Evolutionary conservation across 1,140 invertebrate genomes (phyloP), one percentile per base, ranked within the genome.

Genomic region (Trichomalopsis sarcophagae): DNA sequence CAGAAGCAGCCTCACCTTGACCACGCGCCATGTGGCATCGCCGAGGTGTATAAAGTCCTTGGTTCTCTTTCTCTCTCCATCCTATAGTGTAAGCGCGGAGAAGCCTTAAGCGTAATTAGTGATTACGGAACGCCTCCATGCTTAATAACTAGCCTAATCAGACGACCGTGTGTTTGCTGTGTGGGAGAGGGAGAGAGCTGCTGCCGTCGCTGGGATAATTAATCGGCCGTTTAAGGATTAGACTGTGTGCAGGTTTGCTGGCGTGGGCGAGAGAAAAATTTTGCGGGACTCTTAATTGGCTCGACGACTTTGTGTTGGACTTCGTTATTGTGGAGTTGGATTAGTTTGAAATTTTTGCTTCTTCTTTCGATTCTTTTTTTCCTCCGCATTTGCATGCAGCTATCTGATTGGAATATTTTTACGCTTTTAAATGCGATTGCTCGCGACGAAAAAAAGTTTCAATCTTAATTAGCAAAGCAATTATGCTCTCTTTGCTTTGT

Each of bases 211-310:
- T 7, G 55, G 21, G 55, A 9, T 66, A 79, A 79, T 79, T 79
- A 79, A 66, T 79, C 17, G 55, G 27, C 30, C 7, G 14, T 66
- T 36, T 40, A 47, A 47, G 9, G 50, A 10, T 13, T 21, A 36
- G 33, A 6, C 33, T 36, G 33, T 36, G 33, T 36, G 33, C 5
- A 27, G 27, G 33, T 36, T 36, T 0, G 33, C 33, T 36, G 77
- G 4, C 7, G 30, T 3, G 50, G 27, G 27, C 77, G 1, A 66
- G 50, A 33, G 55, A 23, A 40, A 50, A 21, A 23, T 79, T 62
- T n/a, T 27, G 50, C 55, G 21, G 27, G n/a, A 11, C 77, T 66
- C 77, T n/a, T 79, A 66, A 79, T 79, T 79, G 30, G 55, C 11
- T 62, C 50, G 55, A 44, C 62, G 21, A 66, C 62, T 66, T 17